Evolutionary conservation across 2,797 vertebrate genomes (phyloP), one percentile per base, ranked within the genome.

Genomic region (Momotus momota): DNA sequence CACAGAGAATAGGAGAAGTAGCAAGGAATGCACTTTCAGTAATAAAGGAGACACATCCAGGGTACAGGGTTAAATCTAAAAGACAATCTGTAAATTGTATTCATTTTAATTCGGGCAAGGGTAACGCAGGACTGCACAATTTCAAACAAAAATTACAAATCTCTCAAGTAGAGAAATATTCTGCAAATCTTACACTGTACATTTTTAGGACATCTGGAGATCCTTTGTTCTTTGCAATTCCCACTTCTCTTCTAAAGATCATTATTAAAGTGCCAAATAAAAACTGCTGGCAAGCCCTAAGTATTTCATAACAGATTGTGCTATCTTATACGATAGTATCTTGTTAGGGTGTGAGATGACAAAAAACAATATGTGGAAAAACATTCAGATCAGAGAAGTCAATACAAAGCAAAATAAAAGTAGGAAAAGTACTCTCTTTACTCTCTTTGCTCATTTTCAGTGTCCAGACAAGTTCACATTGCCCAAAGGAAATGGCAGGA

Each of bases 231-330:
- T 81, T 86, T 81, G 62, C 55, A 94, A 88, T 91, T 93, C 95
- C 95, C 75, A 48, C 20, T 94, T 75, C 82, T 57, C 92, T 86
- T 62, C 55, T 96, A 90, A 96, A 94, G 65, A 62, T 58, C 89
- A 70, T 90, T 84, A 94, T 94, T 96, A 94, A 90, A 93, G 62
- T 66, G 77, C 90, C 93, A 93, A 88, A 96, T 91, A 94, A 96
- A 96, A 93, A 72, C 77, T 51, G 19, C 43, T 95, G 89, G 93
- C 85, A 86, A 91, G 77, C 15, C 54, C 19, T 48, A 69, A 86
- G 46, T 51, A 91, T 94, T 96, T 96, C 93, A 66, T 81, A 91
- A 94, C 35, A 73, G 79, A 70, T 25, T 88, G 69, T 71, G 35
- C 64, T 96, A 90, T 96, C 85, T 72, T 69, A 45, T 51, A 86